Conservation (phyloP, 2,888 invertebrate genomes). For the Caenorhabditis sp. region DNA sequence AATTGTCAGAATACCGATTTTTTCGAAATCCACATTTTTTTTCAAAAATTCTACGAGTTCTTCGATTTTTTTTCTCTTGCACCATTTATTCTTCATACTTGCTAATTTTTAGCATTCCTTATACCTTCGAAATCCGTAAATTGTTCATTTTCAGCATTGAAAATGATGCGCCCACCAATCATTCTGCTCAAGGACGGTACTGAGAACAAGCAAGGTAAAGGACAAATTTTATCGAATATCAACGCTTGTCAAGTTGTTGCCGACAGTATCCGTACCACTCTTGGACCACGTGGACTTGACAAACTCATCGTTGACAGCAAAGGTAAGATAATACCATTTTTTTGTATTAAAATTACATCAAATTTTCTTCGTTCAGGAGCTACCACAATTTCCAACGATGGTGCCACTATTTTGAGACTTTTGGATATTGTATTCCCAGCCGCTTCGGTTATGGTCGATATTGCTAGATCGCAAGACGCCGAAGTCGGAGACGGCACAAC, state of each 20-base stretch:
- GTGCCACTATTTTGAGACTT: conserved; percentile 98
- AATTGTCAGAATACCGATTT: no score
- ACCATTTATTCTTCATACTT: neutral
- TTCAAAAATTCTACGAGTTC: neutral
- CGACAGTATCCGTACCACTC: conserved; percentile 93
- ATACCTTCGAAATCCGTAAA: no score
- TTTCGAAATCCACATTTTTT: neutral
- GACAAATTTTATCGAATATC: conserved; percentile 74
- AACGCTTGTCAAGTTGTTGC: conserved; percentile 77
- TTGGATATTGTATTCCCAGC: conserved; percentile 97
- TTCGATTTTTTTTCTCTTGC: neutral
- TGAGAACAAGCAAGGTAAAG: conserved; percentile 82
- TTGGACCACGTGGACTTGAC: conserved; percentile 99
- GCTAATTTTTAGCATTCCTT: neutral
- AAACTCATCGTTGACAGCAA: conserved; percentile 90
- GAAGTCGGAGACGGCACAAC: conserved; percentile 95
- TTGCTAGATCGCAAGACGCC: conserved; percentile 88
- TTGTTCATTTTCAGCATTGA: neutral
- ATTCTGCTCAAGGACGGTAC: conserved; percentile 96
- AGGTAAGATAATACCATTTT: conserved; percentile 31
- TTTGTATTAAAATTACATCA: neutral
- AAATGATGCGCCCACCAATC: conserved; percentile 81
- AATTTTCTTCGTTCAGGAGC: conserved; percentile 74
- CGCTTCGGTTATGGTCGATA: conserved; percentile 95
- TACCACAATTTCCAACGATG: conserved; percentile 97